Evolutionary conservation across 2,888 invertebrate species (phyloP).

Genomic region (Willowsia nigromaculata): DNA sequence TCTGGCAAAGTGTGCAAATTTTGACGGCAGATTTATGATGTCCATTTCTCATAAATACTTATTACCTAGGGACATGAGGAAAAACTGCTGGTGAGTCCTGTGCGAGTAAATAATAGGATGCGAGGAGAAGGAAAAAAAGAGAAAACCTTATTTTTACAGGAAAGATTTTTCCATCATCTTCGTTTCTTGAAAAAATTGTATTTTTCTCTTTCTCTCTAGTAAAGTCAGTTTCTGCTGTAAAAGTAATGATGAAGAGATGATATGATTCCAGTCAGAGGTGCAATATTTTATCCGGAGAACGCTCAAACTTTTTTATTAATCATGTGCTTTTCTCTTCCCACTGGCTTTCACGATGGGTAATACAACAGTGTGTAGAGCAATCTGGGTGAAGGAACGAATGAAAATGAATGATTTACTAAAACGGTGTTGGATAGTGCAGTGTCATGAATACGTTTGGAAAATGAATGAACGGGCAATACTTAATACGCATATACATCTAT

Average conservation of each 20-base stretch:
- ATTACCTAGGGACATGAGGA: constrained; percentile 59
- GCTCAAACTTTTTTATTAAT: constrained; percentile 23
- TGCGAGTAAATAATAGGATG: constrained; percentile 17
- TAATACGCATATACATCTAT: too few relatives aligned
- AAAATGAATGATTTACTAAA: constrained; percentile 3
- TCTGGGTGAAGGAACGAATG: background rate
- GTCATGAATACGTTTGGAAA: background rate
- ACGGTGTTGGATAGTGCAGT: background rate
- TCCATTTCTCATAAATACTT: constrained; percentile 75
- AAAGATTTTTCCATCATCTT: constrained; percentile 6
- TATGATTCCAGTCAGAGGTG: constrained; percentile 32
- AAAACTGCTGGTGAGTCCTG: constrained; percentile 25
- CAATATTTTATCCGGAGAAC: constrained; percentile 2
- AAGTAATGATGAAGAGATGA: constrained; percentile 49
- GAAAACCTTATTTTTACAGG: background rate
- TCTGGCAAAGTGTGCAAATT: constrained; percentile 72
- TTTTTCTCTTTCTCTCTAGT: background rate
- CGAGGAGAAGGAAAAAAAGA: background rate
- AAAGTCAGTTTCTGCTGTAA: constrained; percentile 5
- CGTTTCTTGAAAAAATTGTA: background rate
- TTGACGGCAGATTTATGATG: constrained; percentile 72
- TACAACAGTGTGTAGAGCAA: background rate
- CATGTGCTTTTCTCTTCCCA: background rate
- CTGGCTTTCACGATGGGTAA: background rate
- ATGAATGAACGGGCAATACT: background rate